Evolutionary conservation across 1,140 invertebrate genomes (phyloP), one percentile per base, ranked within the genome.

Genomic region (Drosophila erecta): DNA sequence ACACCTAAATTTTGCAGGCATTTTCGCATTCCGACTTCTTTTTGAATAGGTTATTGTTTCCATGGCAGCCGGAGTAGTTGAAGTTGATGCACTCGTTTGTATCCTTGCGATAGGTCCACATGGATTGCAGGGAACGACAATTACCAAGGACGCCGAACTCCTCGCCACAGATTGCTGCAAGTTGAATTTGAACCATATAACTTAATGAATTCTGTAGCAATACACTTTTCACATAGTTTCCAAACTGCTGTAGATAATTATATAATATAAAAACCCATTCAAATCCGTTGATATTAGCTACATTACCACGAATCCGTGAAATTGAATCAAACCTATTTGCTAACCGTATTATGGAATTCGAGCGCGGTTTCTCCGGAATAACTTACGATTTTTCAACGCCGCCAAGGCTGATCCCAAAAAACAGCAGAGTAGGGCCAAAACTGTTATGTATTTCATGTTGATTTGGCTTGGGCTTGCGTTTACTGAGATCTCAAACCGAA

Each of bases 41-140:
- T 2, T 92, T 73, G 85, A 97, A 97, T 71, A 96, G 96, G 87
- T 97, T 97, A 30, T 93, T 93, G 84, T 97, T 97, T 17, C 96
- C 96, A 2, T 94, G 94, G 85, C 96, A 97, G 8, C 96, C 96
- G 7, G 95, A 94, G 84, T 96, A 98, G 46, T 94, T 94, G 87
- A 98, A 98, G 44, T 94, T 1, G 38, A 81, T 46, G 58, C 85
- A 90, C 49, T 90, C 72, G 15, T 85, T 90, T 0, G 58, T 58
- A 4, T 73, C 59, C 6, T 30, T 54, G 11, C 69, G 67, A 46
- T 89, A 89, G 1, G 84, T 74, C 62, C 56, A 89, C 22, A 49
- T 80, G 0, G 10, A 4, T 4, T 53, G 7, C 5, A 10, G 7
- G 0, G 43, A 22, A 0, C 61, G 61, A 22, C 84, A 89, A 0